phyloP scores from a whole-genome alignment of 1,140 invertebrate genomes.

The Grapholita molesta region DNA sequence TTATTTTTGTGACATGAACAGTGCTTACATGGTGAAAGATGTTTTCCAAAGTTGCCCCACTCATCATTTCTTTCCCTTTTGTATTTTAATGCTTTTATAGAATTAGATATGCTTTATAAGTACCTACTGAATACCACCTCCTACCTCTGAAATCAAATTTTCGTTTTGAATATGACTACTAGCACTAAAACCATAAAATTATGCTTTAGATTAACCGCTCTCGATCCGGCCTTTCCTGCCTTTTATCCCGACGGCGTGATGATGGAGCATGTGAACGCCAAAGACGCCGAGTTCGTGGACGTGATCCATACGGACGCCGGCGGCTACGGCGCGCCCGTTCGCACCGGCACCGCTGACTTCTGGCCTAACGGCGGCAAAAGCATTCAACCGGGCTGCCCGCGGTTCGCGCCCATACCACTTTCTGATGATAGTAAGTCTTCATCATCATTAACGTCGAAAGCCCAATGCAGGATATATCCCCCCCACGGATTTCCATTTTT shows the following conservation, averaged over 20 bases:
- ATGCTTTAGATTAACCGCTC: conserved; percentile 74
- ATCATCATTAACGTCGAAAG: too few species aligned
- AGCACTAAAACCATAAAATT: not conserved
- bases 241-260: conserved; percentile 78
- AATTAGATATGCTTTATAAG: too few species aligned
- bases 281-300: conserved; percentile 83
- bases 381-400: conserved; percentile 79
- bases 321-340: conserved; percentile 76
- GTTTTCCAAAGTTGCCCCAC: too few species aligned
- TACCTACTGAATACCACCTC: too few species aligned
- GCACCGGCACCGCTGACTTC: conserved; percentile 81
- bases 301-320: conserved; percentile 84
- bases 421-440: conserved; percentile 69
- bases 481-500: too few species aligned
- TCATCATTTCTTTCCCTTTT: too few species aligned
- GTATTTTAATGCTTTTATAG: too few species aligned
- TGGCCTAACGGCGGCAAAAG: conserved; percentile 81
- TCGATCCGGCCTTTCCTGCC: conserved; percentile 81
- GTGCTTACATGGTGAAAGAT: too few species aligned
- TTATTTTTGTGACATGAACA: too few species aligned
- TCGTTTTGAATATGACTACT: too few species aligned
- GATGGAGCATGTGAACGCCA: conserved; percentile 80
- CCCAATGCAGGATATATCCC: too few species aligned
- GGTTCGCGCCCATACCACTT: conserved; percentile 65
- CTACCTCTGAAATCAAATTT: too few species aligned